Evolutionary conservation across 2,113 vertebrate genomes (phyloP), one percentile per base, ranked within the genome.

Genomic region (Himantopus leucocephalus): DNA sequence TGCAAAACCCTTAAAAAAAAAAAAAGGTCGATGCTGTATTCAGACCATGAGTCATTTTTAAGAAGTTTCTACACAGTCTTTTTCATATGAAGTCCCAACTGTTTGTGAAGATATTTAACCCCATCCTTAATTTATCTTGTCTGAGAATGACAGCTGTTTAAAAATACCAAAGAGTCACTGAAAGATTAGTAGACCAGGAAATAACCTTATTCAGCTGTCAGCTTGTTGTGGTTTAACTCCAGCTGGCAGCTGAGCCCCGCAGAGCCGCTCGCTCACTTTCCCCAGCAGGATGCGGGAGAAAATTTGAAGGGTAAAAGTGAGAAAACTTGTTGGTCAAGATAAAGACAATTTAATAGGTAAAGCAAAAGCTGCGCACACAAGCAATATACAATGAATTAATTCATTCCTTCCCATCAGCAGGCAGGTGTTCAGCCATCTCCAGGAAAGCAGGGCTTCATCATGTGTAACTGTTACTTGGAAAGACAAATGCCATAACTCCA

Each of bases 401-500:
- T 87, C n/a, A 6, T 22, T 32, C 1, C 29, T 52, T 53, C 20
- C 50, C 13, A 23, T 68, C 0, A 2, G 7, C 35, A 30, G 26
- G 14, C 26, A 56, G 24, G 14, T 82, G 70, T 70, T 56, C 23
- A 37, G 35, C 48, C 43, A 37, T 43, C 32, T 45, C 16, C 24
- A 27, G 59, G 43, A 68, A 59, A 35, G 53, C 37, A 41, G 66
- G 9, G 18, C 17, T 43, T 5, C 37, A 10, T 48, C 14, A 24
- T 1, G 0, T 3, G 0, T 41, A 35, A 14, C 3, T 2, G 14
- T 85, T 34, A 56, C 34, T 58, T 89, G 29, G 34, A 23, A 63
- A 77, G 39, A 53, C 20, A 32, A 80, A 32, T 22, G 1, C 10
- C 21, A 2, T 64, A 5, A 10, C 48, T 80, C 15, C 15, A 11